Conservation (phyloP, 2,113 vertebrate genomes). For the Arothron firmamentum region DNA sequence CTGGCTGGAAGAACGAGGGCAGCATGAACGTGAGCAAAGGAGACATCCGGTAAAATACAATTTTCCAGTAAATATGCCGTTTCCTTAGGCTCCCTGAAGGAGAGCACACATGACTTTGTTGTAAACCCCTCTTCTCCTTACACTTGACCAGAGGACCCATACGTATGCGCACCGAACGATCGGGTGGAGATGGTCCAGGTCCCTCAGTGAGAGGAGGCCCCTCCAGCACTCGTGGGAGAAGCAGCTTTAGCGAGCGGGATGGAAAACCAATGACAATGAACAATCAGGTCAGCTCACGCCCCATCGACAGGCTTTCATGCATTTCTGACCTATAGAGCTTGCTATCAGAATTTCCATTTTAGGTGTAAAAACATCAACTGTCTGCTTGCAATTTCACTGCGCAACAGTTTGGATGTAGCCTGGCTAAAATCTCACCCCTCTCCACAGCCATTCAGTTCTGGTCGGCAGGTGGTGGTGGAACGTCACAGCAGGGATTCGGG, state of each 20-base stretch:
- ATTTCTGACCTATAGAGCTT: too few relatives aligned
- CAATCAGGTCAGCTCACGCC: constrained; percentile 75
- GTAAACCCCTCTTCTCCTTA: neutral
- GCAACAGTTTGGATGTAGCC: neutral
- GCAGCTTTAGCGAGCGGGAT: constrained; percentile 80
- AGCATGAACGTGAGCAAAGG: constrained; percentile 80
- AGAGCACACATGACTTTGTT: neutral
- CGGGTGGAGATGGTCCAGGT: constrained; percentile 83
- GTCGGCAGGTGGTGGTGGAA: constrained; percentile 87
- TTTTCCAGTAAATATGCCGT: neutral
- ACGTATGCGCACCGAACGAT: constrained; percentile 81
- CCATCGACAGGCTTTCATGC: neutral
- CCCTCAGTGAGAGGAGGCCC: constrained; percentile 80
- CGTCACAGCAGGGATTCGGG: constrained; percentile 85
- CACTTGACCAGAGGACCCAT: constrained; percentile 59
- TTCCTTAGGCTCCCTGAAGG: neutral
- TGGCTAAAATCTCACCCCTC: neutral
- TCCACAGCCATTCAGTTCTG: constrained; percentile 82
- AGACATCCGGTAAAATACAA: constrained; percentile 81
- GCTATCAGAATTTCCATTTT: too few relatives aligned
- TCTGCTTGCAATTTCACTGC: too few relatives aligned
- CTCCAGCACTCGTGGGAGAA: constrained; percentile 79
- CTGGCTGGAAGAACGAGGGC: constrained; percentile 86
- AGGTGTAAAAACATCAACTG: too few relatives aligned
- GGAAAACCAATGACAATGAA: constrained; percentile 79